phyloP scores from a whole-genome alignment of 2,113 vertebrate genomes.

The Parotia lawesii region DNA sequence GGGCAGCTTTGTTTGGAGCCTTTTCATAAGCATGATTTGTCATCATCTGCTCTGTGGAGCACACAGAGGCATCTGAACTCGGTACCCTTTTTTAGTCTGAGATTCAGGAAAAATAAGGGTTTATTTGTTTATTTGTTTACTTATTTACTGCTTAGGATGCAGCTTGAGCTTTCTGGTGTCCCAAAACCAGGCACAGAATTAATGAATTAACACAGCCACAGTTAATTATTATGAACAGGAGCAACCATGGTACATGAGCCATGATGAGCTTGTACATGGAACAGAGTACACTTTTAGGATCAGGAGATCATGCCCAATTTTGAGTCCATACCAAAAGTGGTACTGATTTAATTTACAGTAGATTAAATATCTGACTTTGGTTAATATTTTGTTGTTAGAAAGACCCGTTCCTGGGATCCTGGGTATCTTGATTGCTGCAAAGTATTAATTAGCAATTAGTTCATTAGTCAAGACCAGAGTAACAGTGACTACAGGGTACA shows the following conservation, averaged over 20 bases:
- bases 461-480: background rate
- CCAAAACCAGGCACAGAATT: background rate
- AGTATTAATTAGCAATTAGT: background rate
- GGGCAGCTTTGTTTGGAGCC: background rate
- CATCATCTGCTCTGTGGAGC: background rate
- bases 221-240: background rate
- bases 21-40: background rate
- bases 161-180: background rate
- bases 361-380: background rate
- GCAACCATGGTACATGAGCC: background rate
- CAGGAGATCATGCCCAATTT: background rate
- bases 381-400: background rate
- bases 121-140: background rate
- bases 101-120: background rate
- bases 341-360: background rate
- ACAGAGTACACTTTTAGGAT: background rate
- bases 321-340: background rate
- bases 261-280: background rate
- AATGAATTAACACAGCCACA: background rate
- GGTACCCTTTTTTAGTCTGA: background rate
- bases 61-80: background rate
- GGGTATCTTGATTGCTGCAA: background rate
- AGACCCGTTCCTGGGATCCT: background rate
- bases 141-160: background rate
- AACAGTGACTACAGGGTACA: background rate